Conservation (phyloP, 2,888 invertebrate genomes). For the Lepidonotus clava region DNA sequence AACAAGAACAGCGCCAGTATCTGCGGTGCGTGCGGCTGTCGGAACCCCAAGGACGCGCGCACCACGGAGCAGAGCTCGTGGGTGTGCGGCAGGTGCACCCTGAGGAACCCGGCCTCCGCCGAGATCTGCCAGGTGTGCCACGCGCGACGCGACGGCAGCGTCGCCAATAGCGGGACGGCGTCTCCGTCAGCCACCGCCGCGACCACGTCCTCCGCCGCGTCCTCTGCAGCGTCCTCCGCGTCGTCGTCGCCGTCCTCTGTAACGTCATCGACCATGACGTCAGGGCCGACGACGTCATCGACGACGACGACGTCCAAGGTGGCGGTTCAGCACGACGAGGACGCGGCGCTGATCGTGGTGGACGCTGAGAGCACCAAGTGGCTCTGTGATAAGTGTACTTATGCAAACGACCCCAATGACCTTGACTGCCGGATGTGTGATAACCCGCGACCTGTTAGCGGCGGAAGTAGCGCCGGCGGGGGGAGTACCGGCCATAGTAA, state of each 20-base stretch:
- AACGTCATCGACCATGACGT: no score
- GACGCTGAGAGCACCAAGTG: conserved; percentile 81
- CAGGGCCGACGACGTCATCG: no score
- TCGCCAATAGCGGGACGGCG: background rate
- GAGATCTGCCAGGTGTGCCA: conserved; percentile 92
- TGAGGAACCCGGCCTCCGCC: conserved; percentile 88
- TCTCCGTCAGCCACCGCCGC: background rate
- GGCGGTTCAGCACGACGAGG: no score
- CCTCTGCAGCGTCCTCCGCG: background rate
- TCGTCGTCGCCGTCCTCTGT: background rate
- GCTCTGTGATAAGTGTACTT: conserved; percentile 93
- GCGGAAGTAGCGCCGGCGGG: background rate
- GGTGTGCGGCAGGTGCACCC: conserved; percentile 93
- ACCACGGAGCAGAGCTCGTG: conserved; percentile 81
- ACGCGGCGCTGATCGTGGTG: background rate
- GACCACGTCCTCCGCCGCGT: background rate
- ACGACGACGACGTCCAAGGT: no score
- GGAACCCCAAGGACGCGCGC: background rate
- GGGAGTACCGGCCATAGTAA: no score
- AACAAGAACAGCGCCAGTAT: conserved; percentile 86
- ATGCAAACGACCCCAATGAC: conserved; percentile 87
- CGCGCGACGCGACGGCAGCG: conserved; percentile 73
- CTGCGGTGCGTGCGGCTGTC: conserved; percentile 86
- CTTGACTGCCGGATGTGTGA: conserved; percentile 91
- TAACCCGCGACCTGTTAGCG: background rate